These are phyloP conservation scores for Rhopalosiphum maidis DNA, from an alignment of 1,140 invertebrate genomes.

Conservation along the genomic window DNA sequence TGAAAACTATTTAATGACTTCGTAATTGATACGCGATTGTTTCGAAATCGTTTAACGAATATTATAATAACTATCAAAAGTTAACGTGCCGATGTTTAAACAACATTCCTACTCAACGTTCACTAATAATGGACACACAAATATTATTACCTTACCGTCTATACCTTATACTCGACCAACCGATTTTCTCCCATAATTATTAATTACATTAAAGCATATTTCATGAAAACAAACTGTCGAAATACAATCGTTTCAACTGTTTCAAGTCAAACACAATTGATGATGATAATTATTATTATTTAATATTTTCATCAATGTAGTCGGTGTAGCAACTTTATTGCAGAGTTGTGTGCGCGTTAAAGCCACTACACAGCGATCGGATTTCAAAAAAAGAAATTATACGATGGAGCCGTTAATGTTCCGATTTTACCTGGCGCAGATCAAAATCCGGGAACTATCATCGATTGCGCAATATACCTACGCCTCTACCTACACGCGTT, in stretches of 20 bases:
- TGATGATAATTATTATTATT: not conserved
- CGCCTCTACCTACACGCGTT: not conserved
- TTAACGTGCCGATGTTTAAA: not conserved
- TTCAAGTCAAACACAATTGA: not conserved
- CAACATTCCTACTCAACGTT: not conserved
- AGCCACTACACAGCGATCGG: not conserved
- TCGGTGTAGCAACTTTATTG: not conserved
- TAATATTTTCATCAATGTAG: not conserved
- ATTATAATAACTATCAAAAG: not conserved
- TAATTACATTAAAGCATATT: not conserved
- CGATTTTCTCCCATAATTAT: not conserved
- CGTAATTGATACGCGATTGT: not conserved
- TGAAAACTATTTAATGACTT: not conserved
- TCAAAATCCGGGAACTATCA: not conserved
- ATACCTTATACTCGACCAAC: not conserved
- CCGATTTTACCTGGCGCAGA: not conserved
- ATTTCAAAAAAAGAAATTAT: conserved; percentile 9
- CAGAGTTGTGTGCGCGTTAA: not conserved
- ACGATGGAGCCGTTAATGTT: not conserved
- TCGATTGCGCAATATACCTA: conserved; percentile 9
- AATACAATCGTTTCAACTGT: not conserved
- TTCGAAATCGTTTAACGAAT: not conserved
- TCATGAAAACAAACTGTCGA: not conserved
- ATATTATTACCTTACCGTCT: not conserved
- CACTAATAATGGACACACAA: not conserved